These are phyloP conservation scores for Perca fluviatilis DNA, from an alignment of 2,113 vertebrate species.

Conservation along the genomic window DNA sequence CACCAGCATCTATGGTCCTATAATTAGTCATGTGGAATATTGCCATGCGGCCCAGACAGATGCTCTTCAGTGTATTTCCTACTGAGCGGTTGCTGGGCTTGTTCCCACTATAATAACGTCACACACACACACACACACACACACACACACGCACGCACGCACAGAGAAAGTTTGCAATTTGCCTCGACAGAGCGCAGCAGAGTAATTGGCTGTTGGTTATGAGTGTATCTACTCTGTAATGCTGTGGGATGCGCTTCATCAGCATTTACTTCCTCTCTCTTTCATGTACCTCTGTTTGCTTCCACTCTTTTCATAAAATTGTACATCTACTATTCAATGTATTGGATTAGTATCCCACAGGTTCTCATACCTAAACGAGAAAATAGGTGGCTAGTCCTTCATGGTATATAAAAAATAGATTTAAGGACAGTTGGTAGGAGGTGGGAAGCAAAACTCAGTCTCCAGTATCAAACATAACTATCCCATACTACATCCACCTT, in stretches of 20 bases:
- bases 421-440: background rate
- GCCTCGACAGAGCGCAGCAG: slow-evolving; percentile 33
- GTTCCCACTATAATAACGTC: slow-evolving; percentile 36
- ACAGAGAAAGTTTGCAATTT: slow-evolving; percentile 38
- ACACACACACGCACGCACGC: slow-evolving; percentile 18
- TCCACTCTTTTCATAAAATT: background rate
- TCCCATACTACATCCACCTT: too few species aligned
- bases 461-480: background rate
- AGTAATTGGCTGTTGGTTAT: slow-evolving; percentile 47
- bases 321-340: background rate
- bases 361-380: background rate
- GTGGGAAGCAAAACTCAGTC: background rate
- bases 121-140: slow-evolving; percentile 26
- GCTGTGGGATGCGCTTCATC: slow-evolving; percentile 45
- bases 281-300: background rate
- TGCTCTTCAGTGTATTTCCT: slow-evolving; percentile 59
- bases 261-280: slow-evolving; percentile 7
- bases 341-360: background rate
- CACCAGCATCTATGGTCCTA: slow-evolving; percentile 40
- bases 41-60: slow-evolving; percentile 60
- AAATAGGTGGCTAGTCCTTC: background rate
- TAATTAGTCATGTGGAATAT: slow-evolving; percentile 61
- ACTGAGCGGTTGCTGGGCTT: slow-evolving; percentile 38
- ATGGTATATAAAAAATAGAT: background rate
- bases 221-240: slow-evolving; percentile 51